phyloP scores from a whole-genome alignment of 2,888 invertebrate species.

The Apoderus coryli region DNA sequence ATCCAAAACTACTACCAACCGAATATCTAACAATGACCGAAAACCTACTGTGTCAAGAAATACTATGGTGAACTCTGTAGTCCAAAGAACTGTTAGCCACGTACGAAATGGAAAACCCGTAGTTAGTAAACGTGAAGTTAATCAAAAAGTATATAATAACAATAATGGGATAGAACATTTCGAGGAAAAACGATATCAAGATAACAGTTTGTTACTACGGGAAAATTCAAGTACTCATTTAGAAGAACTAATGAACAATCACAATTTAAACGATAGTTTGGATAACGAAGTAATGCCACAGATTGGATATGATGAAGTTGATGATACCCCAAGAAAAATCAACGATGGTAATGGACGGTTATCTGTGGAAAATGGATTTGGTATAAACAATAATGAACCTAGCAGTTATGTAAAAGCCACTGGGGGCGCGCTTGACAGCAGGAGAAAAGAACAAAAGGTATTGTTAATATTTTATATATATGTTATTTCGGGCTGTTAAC shows the following conservation, averaged over 20 bases:
- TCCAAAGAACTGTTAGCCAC: slow-evolving; percentile 30
- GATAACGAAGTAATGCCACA: slow-evolving; percentile 35
- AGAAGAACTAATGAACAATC: slow-evolving; percentile 34
- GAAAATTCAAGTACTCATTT: slow-evolving; percentile 8
- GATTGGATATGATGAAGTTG: slow-evolving; percentile 27
- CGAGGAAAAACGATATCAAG: slow-evolving; percentile 25
- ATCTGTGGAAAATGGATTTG: too few species aligned
- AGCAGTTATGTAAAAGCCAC: too few species aligned
- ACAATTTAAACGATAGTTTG: slow-evolving; percentile 30
- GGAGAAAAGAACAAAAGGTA: too few species aligned
- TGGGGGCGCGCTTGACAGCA: too few species aligned
- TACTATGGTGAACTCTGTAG: slow-evolving; percentile 28
- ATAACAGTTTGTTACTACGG: slow-evolving; percentile 14
- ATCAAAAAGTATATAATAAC: slow-evolving; percentile 28
- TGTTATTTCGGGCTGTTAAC: too few species aligned
- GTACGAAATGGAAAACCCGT: slow-evolving; percentile 30
- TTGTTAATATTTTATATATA: too few species aligned
- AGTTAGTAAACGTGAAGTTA: slow-evolving; percentile 30
- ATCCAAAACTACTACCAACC: slow-evolving; percentile 22
- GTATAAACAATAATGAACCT: too few species aligned
- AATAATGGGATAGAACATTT: slow-evolving; percentile 26
- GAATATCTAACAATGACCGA: slow-evolving; percentile 28
- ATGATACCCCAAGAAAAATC: slow-evolving; percentile 16
- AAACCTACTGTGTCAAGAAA: slow-evolving; percentile 23
- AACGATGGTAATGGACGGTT: too few species aligned